Percentiles rank a stretch among this genome's conserved stretches.
Conservation (phyloP, 2,113 vertebrate genomes). For the Ameiurus melas region DNA sequence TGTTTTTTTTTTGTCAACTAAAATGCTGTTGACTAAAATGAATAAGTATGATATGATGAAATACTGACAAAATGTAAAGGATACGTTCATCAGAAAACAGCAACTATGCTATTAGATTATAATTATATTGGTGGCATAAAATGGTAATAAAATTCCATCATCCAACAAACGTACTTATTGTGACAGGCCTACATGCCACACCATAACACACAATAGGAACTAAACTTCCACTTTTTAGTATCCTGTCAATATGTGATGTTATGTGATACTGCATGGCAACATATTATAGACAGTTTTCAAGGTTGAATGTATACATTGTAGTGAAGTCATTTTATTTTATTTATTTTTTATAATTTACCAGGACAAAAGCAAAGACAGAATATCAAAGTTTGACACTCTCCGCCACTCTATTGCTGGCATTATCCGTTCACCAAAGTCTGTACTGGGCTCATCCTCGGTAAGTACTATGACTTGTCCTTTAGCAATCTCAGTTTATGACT, state of each 20-base stretch:
- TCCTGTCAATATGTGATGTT: background rate
- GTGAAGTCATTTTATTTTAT: background rate
- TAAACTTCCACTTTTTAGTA: background rate
- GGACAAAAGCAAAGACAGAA: conserved; percentile 88
- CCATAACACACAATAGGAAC: background rate
- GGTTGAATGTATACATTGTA: too few relatives aligned
- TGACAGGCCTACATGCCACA: background rate
- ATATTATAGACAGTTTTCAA: background rate
- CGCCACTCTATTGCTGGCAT: conserved; percentile 94
- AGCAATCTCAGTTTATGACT: background rate
- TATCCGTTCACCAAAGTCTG: conserved; percentile 89
- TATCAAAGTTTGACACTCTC: conserved; percentile 94
- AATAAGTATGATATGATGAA: too few relatives aligned
- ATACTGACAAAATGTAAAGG: too few relatives aligned
- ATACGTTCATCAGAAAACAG: too few relatives aligned
- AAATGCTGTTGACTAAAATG: too few relatives aligned
- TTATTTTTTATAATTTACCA: conserved; percentile 56
- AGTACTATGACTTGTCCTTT: conserved; percentile 61
- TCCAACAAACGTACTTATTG: too few relatives aligned
- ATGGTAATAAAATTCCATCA: too few relatives aligned
- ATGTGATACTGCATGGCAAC: background rate
- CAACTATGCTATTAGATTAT: too few relatives aligned
- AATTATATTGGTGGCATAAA: too few relatives aligned
- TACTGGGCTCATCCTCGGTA: conserved; percentile 86
- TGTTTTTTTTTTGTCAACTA: too few relatives aligned